Conservation (phyloP, 2,888 invertebrate species). For the Lydus trimaculatus region DNA sequence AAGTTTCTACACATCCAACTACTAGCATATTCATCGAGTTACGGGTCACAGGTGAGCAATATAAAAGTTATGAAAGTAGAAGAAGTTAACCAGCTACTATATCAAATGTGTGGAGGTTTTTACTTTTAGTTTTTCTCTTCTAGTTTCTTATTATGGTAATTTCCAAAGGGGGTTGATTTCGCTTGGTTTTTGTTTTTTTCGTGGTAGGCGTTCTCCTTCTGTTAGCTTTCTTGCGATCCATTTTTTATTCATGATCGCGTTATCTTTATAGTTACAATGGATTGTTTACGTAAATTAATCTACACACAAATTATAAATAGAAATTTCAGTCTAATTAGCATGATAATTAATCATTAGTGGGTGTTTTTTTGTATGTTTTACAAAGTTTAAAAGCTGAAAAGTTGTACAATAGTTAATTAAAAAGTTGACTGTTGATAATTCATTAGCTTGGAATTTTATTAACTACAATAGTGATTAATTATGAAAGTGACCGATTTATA, state of each 20-base stretch:
- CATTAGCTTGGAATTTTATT: not conserved
- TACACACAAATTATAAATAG: constrained; percentile 18
- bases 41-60: constrained; percentile 72
- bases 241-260: constrained; percentile 42
- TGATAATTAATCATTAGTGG: constrained; percentile 26
- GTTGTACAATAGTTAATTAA: not conserved
- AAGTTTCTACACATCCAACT: constrained; percentile 82
- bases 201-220: no score
- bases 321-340: constrained; percentile 25
- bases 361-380: not conserved
- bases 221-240: constrained; percentile 31
- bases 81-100: not conserved
- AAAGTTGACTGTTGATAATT: not conserved
- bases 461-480: not conserved
- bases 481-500: not conserved
- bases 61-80: constrained; percentile 9
- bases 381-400: not conserved
- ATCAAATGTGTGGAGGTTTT: not conserved
- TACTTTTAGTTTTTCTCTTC: no score
- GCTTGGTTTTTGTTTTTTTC: not conserved
- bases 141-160: constrained; percentile 35
- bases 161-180: constrained; percentile 12
- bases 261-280: constrained; percentile 19
- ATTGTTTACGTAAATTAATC: constrained; percentile 19
- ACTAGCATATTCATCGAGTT: constrained; percentile 77